Evolutionary conservation across 2,797 vertebrate genomes (phyloP).

Genomic region (Tachyglossus aculeatus): DNA sequence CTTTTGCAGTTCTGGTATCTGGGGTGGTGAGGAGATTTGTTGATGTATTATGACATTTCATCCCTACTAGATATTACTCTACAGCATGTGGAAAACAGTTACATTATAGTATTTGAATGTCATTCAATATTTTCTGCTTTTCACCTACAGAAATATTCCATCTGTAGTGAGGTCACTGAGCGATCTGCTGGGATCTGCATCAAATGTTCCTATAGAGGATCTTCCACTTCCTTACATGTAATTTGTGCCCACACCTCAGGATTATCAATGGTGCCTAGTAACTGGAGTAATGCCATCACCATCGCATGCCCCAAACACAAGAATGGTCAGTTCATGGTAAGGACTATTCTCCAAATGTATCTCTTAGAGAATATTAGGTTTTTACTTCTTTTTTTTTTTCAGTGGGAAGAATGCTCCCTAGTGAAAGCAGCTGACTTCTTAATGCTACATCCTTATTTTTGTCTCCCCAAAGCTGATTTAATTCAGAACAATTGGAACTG

Average conservation of each 20-base stretch:
- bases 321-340: constrained; percentile 84
- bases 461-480: too few relatives aligned
- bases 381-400: neutral
- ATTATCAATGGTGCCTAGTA: constrained; percentile 91
- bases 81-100: neutral
- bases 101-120: neutral
- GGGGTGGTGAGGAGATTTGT: constrained; percentile 2
- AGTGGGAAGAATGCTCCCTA: too few relatives aligned
- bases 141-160: constrained; percentile 76
- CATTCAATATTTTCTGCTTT: constrained; percentile 45
- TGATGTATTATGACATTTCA: neutral
- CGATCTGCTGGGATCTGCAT: constrained; percentile 89
- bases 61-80: neutral
- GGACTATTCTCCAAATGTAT: constrained; percentile 30
- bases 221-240: constrained; percentile 94
- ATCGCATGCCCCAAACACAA: constrained; percentile 95
- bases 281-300: constrained; percentile 95
- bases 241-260: constrained; percentile 95
- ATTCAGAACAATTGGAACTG: too few relatives aligned
- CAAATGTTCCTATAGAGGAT: constrained; percentile 93
- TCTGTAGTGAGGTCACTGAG: constrained; percentile 82
- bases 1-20: neutral
- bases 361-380: constrained; percentile 4
- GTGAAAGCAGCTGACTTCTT: too few relatives aligned
- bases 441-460: too few relatives aligned